These are phyloP conservation scores for Branchinecta sandiegonensis DNA, from an alignment of 2,888 invertebrate species.

Conservation along the genomic window DNA sequence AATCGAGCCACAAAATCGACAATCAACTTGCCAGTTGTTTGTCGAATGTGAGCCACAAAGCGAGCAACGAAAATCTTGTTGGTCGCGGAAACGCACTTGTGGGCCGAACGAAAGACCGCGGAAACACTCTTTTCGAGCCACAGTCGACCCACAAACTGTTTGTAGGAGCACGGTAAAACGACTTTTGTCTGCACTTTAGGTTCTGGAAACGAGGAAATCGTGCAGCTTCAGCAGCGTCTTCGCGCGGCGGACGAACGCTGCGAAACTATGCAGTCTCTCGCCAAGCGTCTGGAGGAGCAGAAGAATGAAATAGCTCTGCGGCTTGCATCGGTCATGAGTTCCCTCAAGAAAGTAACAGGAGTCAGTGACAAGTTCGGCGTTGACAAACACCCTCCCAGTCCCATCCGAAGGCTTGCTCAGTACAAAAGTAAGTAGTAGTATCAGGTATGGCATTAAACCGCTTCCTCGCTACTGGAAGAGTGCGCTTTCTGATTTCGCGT, in stretches of 20 bases:
- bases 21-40: too few relatives aligned
- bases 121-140: too few relatives aligned
- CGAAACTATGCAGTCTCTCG: constrained; percentile 1
- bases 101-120: too few relatives aligned
- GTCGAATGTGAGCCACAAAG: too few relatives aligned
- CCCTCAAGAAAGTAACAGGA: constrained; percentile 1
- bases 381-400: constrained; percentile 2
- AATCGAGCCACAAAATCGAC: too few relatives aligned
- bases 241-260: neutral
- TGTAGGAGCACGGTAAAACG: too few relatives aligned
- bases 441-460: too few relatives aligned
- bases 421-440: neutral
- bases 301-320: neutral
- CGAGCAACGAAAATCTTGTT: too few relatives aligned
- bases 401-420: neutral
- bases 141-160: too few relatives aligned
- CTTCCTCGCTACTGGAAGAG: too few relatives aligned
- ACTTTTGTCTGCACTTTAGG: neutral
- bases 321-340: neutral
- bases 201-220: neutral
- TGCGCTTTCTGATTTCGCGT: too few relatives aligned
- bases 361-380: neutral
- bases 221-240: neutral
- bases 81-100: too few relatives aligned
- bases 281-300: neutral